Conservation (phyloP, 2,888 invertebrate genomes). For the Corythucha ciliata region DNA sequence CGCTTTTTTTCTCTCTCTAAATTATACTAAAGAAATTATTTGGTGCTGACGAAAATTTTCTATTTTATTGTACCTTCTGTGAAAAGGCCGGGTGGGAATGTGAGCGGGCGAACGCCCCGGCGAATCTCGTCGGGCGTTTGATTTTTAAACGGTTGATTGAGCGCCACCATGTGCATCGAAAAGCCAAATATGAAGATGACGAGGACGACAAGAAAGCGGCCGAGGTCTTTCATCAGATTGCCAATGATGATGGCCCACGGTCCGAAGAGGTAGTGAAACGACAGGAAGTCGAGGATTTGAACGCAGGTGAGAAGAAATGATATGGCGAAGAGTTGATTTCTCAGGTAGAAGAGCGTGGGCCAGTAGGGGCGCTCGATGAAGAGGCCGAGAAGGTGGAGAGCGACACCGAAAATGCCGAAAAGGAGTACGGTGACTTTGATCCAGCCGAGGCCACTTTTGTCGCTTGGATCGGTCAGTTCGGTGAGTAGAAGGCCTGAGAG, state of each 20-base stretch:
- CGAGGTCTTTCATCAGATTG: constrained; percentile 83
- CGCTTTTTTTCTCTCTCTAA: too few relatives aligned
- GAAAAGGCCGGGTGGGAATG: constrained; percentile 44
- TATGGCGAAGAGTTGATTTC: constrained; percentile 94
- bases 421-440: constrained; percentile 79
- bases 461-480: constrained; percentile 95
- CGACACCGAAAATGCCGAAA: constrained; percentile 82
- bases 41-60: too few relatives aligned
- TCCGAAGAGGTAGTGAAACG: constrained; percentile 98
- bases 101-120: constrained; percentile 37
- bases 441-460: constrained; percentile 93
- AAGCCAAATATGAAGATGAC: constrained; percentile 98
- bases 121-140: constrained; percentile 53
- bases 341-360: constrained; percentile 82
- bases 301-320: constrained; percentile 94
- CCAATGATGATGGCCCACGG: constrained; percentile 99
- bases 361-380: constrained; percentile 54
- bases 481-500: constrained; percentile 88
- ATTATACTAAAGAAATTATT: too few relatives aligned
- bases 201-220: constrained; percentile 93
- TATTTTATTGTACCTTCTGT: constrained; percentile 77
- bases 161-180: constrained; percentile 90
- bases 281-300: constrained; percentile 93
- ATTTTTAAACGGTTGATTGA: constrained; percentile 86
- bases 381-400: constrained; percentile 75